These are phyloP conservation scores for Darevskia mixta DNA, from an alignment of 2,797 vertebrate species.

Conservation along the genomic window DNA sequence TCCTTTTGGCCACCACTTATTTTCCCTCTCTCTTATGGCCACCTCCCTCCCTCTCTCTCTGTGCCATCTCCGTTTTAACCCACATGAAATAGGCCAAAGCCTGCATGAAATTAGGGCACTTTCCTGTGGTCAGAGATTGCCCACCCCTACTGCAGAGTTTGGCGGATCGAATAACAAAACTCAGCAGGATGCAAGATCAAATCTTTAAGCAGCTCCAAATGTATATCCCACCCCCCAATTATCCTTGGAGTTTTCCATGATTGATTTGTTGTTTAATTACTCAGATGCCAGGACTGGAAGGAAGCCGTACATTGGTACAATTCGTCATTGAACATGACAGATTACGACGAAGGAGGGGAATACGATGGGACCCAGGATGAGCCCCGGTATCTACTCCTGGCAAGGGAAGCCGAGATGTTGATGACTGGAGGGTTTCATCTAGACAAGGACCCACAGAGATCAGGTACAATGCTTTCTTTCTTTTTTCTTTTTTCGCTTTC, in stretches of 20 bases:
- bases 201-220: neutral
- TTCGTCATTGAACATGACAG: conserved; percentile 87
- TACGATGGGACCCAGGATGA: conserved; percentile 93
- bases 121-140: too few species aligned
- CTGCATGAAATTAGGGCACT: too few species aligned
- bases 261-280: conserved; percentile 35
- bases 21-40: too few species aligned
- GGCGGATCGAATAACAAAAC: neutral
- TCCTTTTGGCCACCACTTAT: too few species aligned
- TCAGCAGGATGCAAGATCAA: conserved; percentile 1
- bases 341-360: conserved; percentile 95
- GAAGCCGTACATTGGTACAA: conserved; percentile 91
- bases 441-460: conserved; percentile 86
- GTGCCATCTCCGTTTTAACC: too few species aligned
- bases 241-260: neutral
- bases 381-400: conserved; percentile 89
- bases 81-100: too few species aligned
- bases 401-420: conserved; percentile 92
- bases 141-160: neutral
- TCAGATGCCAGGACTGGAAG: conserved; percentile 88
- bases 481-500: conserved; percentile 6
- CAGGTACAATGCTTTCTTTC: conserved; percentile 79
- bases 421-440: conserved; percentile 84
- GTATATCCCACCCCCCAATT: neutral
- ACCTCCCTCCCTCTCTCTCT: too few species aligned